phyloP scores from a whole-genome alignment of 2,797 vertebrate species.

The Pelochelys cantorii region DNA sequence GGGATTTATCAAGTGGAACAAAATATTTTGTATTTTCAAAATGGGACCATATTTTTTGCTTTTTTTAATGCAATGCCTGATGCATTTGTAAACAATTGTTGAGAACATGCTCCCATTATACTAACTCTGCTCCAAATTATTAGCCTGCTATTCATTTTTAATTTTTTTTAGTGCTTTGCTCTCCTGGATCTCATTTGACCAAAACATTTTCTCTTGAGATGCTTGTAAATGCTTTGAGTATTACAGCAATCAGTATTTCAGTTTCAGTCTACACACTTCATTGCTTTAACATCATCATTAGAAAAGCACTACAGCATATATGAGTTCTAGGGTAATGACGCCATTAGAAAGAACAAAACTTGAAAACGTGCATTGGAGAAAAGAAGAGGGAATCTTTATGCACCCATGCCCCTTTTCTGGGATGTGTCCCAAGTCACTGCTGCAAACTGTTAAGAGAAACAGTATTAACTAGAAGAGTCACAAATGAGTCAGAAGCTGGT shows the following conservation, averaged over 20 bases:
- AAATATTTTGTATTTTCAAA: constrained; percentile 71
- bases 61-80: constrained; percentile 65
- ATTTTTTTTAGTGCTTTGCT: constrained; percentile 71
- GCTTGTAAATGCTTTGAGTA: constrained; percentile 70
- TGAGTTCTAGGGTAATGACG: constrained; percentile 6
- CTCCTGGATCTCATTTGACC: constrained; percentile 65
- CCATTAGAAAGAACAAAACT: neutral
- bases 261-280: constrained; percentile 76
- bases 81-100: constrained; percentile 71
- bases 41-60: constrained; percentile 57
- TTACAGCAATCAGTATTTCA: constrained; percentile 76
- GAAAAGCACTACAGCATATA: constrained; percentile 5
- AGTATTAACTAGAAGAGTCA: neutral
- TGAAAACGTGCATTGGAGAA: constrained; percentile 34
- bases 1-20: constrained; percentile 67
- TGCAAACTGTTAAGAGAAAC: neutral
- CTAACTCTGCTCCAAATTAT: constrained; percentile 62
- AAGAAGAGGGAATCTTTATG: neutral
- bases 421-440: neutral
- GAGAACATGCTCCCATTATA: constrained; percentile 69
- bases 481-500: neutral
- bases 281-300: constrained; percentile 76
- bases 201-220: constrained; percentile 74
- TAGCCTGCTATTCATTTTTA: constrained; percentile 42
- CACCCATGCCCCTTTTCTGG: neutral